Percentiles rank a stretch among this genome's conserved stretches.
These are phyloP conservation scores for Mesorhabditis spiculigera DNA, from an alignment of 2,888 invertebrate genomes.

Conservation along the genomic window DNA sequence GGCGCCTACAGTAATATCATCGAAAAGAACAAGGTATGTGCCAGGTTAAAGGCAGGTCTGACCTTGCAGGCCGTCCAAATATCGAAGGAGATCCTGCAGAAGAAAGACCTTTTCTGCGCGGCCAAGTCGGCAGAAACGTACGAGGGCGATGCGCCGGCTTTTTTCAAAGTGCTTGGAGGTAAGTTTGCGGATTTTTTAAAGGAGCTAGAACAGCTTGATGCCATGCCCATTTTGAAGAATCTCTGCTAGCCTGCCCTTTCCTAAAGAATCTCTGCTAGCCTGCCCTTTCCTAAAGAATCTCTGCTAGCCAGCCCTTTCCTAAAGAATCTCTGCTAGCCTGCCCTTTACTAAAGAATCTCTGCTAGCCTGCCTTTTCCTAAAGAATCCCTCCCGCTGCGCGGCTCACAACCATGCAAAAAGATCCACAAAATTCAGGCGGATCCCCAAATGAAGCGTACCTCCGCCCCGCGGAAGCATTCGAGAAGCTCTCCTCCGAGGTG, in stretches of 20 bases:
- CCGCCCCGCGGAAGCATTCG: slow-evolving; percentile 15
- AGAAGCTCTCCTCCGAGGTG: slow-evolving; percentile 12
- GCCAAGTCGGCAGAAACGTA: slow-evolving; percentile 28
- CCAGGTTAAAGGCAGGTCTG: not conserved
- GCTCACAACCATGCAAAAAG: not conserved
- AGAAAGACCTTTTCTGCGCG: slow-evolving; percentile 36
- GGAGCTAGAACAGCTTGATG: no score
- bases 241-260: no score
- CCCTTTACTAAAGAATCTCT: no score
- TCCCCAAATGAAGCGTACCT: slow-evolving; percentile 7
- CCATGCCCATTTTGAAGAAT: no score
- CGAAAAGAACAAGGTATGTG: slow-evolving; percentile 37
- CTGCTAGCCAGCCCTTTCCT: no score
- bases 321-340: no score
- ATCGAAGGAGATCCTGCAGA: slow-evolving; percentile 36
- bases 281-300: no score
- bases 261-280: no score
- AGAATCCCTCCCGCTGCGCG: slow-evolving; percentile 9
- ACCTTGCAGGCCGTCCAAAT: slow-evolving; percentile 38
- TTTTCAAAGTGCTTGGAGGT: slow-evolving; percentile 20
- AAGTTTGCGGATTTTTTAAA: slow-evolving; percentile 10
- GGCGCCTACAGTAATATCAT: slow-evolving; percentile 36
- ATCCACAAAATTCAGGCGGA: not conserved
- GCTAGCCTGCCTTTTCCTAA: not conserved
- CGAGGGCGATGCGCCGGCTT: slow-evolving; percentile 11